Evolutionary conservation across 2,113 vertebrate species (phyloP).

Genomic region (Phoxinus phoxinus): DNA sequence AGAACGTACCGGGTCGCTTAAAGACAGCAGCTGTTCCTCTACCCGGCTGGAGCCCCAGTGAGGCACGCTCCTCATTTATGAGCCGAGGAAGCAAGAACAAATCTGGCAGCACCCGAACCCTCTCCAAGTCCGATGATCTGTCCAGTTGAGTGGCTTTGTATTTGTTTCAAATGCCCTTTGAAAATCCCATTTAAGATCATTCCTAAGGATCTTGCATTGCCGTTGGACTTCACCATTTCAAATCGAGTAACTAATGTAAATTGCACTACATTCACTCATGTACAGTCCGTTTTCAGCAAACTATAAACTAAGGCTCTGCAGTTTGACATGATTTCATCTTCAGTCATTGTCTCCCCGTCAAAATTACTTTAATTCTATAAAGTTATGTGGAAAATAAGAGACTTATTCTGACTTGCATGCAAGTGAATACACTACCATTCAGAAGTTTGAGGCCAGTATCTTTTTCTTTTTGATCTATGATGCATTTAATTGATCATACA

Average conservation of each 20-base stretch:
- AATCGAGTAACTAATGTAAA: neutral
- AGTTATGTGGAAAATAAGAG: neutral
- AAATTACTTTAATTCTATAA: too few species aligned
- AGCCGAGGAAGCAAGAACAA: conserved; percentile 92
- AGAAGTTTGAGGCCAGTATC: neutral
- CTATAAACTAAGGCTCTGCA: neutral
- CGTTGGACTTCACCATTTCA: neutral
- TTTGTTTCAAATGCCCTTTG: conserved; percentile 5
- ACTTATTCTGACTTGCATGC: neutral
- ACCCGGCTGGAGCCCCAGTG: conserved; percentile 96
- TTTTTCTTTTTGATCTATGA: neutral
- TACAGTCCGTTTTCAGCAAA: neutral
- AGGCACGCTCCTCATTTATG: conserved; percentile 95
- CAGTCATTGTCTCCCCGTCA: neutral
- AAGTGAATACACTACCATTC: neutral
- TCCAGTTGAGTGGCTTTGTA: conserved; percentile 87
- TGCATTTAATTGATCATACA: neutral
- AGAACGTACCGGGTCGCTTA: conserved; percentile 94
- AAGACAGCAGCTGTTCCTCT: conserved; percentile 89
- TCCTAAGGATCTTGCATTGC: neutral
- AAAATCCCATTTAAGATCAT: neutral
- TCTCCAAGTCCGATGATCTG: conserved; percentile 93
- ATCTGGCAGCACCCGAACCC: conserved; percentile 88
- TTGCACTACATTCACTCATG: neutral
- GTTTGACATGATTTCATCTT: neutral